Percentiles rank a stretch among this genome's conserved stretches.
Evolutionary conservation across 1,140 invertebrate species (phyloP).

Genomic region (Drosophila littoralis): DNA sequence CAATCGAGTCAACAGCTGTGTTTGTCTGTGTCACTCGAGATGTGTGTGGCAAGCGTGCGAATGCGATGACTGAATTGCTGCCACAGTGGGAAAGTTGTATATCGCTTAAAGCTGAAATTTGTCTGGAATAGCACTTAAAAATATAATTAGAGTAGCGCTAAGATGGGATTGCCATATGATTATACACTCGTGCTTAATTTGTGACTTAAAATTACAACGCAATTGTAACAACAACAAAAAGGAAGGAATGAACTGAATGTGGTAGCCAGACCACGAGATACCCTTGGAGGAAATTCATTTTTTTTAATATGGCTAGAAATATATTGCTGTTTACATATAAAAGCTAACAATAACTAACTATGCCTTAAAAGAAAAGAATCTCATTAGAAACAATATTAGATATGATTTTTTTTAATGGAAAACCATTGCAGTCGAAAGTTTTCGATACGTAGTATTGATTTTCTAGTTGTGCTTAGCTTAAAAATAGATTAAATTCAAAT

Average conservation of each 20-base stretch:
- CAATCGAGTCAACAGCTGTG: constrained; percentile 55
- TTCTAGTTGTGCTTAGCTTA: too few species aligned
- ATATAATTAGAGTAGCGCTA: constrained; percentile 20
- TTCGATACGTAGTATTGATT: too few species aligned
- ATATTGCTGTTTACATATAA: too few species aligned
- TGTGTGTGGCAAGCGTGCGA: constrained; percentile 13
- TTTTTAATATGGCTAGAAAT: neutral
- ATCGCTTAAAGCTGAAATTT: neutral
- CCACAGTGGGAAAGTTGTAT: constrained; percentile 3
- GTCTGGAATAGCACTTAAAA: constrained; percentile 12
- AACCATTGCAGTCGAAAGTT: neutral
- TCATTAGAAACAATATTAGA: too few species aligned
- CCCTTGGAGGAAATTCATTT: neutral
- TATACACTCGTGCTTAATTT: neutral
- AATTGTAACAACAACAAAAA: constrained; percentile 14
- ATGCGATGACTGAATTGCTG: neutral
- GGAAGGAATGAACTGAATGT: neutral
- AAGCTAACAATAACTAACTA: too few species aligned
- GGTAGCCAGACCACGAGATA: neutral
- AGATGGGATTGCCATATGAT: neutral
- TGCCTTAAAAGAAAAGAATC: too few species aligned
- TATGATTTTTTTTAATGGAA: neutral
- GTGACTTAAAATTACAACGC: constrained; percentile 8
- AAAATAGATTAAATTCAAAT: too few species aligned
- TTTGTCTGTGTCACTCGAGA: constrained; percentile 43